These are phyloP conservation scores for Lethrus apterus DNA, from an alignment of 1,140 invertebrate species.

Conservation along the genomic window DNA sequence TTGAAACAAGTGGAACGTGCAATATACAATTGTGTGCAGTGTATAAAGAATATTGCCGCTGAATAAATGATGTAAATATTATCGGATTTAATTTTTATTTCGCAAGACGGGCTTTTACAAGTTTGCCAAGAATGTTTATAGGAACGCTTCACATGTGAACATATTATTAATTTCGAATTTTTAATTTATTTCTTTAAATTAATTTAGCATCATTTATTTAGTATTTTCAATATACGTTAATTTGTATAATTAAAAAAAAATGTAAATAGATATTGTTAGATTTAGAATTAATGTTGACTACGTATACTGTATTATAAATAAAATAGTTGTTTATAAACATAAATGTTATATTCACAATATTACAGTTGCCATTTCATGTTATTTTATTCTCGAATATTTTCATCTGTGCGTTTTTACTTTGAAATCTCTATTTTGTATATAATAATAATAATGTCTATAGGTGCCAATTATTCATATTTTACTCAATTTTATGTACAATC, in stretches of 20 bases:
- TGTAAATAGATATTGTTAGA: slow-evolving; percentile 23
- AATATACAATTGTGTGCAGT: neutral
- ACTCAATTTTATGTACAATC: slow-evolving; percentile 5
- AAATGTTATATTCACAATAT: slow-evolving; percentile 5
- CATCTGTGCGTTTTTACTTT: slow-evolving; percentile 1
- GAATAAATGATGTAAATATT: neutral
- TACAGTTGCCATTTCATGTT: slow-evolving; percentile 15
- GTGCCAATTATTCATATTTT: slow-evolving; percentile 14
- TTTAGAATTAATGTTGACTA: slow-evolving; percentile 26
- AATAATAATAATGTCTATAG: slow-evolving; percentile 14
- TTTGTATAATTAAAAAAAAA: slow-evolving; percentile 3
- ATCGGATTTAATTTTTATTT: neutral
- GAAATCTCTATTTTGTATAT: slow-evolving; percentile 1
- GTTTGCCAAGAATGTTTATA: neutral
- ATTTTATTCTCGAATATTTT: slow-evolving; percentile 4
- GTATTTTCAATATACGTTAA: neutral
- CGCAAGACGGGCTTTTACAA: neutral
- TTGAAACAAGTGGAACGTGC: neutral
- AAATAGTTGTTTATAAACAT: slow-evolving; percentile 5
- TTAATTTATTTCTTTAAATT: slow-evolving; percentile 1
- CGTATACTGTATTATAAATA: slow-evolving; percentile 21
- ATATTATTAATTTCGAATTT: neutral
- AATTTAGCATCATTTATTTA: neutral
- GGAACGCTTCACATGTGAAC: neutral
- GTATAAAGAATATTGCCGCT: neutral